Base-by-base conservation (phyloP, 1,140 invertebrate species). In the Drosophila insularis region DNA sequence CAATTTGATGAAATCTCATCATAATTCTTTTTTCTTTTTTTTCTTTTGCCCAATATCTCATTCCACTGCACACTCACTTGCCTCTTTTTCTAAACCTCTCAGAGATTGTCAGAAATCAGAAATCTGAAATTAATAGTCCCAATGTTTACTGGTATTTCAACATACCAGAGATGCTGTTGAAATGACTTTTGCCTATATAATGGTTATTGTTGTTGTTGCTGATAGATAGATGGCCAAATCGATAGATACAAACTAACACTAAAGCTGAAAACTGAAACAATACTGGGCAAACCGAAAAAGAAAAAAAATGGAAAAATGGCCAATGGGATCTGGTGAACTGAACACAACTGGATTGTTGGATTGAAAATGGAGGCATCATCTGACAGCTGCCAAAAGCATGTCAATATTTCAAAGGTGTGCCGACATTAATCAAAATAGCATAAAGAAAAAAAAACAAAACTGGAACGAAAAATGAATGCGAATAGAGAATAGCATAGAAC, bases 401-500 rank as follows among this genome's bases (percentile, higher is more conserved):
- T 86, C 81, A 86, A 85, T 85, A 72, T 78, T 81, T 81, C 67
- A 86, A 68, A 71, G 74, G 58, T 74, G 65, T 80, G 59, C 67
- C 74, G 71, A 78, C 81, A 85, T 85, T 85, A 85, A 85, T 85
- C 81, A 81, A 85, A 81, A 74, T 23, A 50, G 43, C 43, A 50
- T 50, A 50, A 50, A 50, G 43, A 21, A 11, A 21, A 8, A 8
- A 50, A 50, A 50, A 50, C 43, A 50, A 50, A 21, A 50, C 7
- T 21, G 11, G 17, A 50, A 21, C 43, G 10, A 21, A 50, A 50
- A 50, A 19, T 50, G 8, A 50, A 50, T 50, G 43, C 11, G 19
- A 50, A 50, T 10, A 46, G 2, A 10, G 17, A 50, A 50, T 50
- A 1, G 17, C 2, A 11, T 19, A 19, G 17, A 19, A 0, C 0